A percentile compares a stretch with the other conserved stretches of the same genome.
Conservation (phyloP, 1,140 invertebrate genomes). For the Pygmarrhopalites habei region DNA sequence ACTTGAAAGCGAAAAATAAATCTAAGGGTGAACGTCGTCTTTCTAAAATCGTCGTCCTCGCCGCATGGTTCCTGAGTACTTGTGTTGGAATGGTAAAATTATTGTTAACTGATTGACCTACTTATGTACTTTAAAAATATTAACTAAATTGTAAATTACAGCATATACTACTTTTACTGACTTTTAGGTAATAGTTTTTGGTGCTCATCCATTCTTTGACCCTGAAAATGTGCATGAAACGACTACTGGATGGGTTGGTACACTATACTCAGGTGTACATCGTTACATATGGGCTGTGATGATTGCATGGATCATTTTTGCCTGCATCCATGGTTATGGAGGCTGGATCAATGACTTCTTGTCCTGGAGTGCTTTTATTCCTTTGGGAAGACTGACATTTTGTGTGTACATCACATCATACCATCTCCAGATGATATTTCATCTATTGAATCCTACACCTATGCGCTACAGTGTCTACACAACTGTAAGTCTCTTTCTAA, state of each 20-base stretch:
- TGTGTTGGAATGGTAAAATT: not conserved
- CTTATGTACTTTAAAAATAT: no score
- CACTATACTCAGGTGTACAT: conserved; percentile 56
- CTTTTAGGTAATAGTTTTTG: conserved; percentile 26
- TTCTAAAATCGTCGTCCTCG: conserved; percentile 6
- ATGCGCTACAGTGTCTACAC: no score
- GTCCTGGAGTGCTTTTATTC: conserved; percentile 50
- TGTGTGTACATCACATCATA: conserved; percentile 52
- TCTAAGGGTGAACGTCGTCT: not conserved
- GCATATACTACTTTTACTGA: no score
- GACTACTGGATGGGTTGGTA: conserved; percentile 44
- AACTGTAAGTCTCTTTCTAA: no score
- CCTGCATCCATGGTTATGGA: conserved; percentile 57
- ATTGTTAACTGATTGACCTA: no score
- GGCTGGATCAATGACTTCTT: conserved; percentile 51
- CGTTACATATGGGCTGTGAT: conserved; percentile 54
- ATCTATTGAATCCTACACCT: conserved; percentile 43
- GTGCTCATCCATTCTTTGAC: conserved; percentile 20
- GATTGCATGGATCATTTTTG: conserved; percentile 61
- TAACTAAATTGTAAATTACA: no score
- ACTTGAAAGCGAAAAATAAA: not conserved
- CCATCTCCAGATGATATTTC: conserved; percentile 27
- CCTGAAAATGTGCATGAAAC: conserved; percentile 23
- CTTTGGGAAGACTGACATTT: conserved; percentile 53
- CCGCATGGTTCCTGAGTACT: conserved; percentile 18